Conservation (phyloP, 1,140 invertebrate species). For the Tetramorium parvispinum region DNA sequence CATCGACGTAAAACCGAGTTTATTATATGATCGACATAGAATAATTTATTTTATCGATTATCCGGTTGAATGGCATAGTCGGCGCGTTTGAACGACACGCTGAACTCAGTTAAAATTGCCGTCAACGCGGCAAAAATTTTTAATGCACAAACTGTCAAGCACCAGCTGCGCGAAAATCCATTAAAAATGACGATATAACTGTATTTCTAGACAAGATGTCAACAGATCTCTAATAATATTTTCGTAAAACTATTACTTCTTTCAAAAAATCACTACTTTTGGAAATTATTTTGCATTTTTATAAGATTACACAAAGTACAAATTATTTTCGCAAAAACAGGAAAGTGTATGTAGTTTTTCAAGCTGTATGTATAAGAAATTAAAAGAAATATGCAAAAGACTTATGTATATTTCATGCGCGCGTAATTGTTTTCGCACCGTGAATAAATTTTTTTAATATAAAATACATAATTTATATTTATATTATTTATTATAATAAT, state of each 20-base stretch:
- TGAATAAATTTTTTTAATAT: background rate
- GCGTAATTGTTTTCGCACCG: background rate
- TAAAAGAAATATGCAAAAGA: background rate
- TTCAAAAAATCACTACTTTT: background rate
- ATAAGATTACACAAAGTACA: background rate
- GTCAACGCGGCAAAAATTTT: slow-evolving; percentile 39
- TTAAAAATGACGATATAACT: slow-evolving; percentile 52
- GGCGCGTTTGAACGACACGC: slow-evolving; percentile 26
- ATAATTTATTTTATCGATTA: slow-evolving; percentile 62
- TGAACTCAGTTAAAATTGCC: slow-evolving; percentile 45
- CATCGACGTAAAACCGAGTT: slow-evolving; percentile 21
- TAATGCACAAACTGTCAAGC: slow-evolving; percentile 42
- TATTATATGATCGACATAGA: slow-evolving; percentile 38
- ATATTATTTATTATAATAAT: too few relatives aligned
- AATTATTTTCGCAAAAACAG: background rate
- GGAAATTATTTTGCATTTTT: slow-evolving; percentile 33
- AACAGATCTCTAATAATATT: slow-evolving; percentile 29
- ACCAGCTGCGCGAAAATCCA: slow-evolving; percentile 13
- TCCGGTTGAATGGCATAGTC: slow-evolving; percentile 13
- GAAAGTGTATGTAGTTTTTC: background rate
- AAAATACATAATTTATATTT: too few relatives aligned
- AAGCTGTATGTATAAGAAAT: background rate
- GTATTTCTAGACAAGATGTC: slow-evolving; percentile 28
- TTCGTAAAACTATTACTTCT: background rate
- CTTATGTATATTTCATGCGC: background rate